phyloP scores from a whole-genome alignment of 2,113 vertebrate genomes.

The Dipodomys stephensi region DNA sequence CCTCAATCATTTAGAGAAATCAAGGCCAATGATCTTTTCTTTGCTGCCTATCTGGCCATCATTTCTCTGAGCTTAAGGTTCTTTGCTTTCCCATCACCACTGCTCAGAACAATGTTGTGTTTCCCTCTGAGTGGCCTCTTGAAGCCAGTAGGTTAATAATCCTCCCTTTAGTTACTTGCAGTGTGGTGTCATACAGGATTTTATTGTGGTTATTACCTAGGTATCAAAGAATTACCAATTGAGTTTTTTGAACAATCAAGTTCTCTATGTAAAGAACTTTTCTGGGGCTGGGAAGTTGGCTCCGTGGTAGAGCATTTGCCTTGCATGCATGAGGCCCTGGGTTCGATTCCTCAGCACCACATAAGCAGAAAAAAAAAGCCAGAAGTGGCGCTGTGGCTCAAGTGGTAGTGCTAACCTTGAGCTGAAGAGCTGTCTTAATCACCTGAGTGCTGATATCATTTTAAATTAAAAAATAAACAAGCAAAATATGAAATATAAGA shows the following conservation, averaged over 20 bases:
- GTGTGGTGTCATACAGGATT: neutral
- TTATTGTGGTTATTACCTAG: neutral
- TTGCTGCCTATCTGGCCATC: neutral
- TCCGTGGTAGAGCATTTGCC: too few species aligned
- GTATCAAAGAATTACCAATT: neutral
- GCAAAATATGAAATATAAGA: neutral
- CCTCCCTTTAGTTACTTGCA: neutral
- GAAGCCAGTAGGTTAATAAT: neutral
- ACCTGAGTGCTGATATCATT: neutral
- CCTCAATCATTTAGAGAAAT: neutral
- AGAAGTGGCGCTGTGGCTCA: too few species aligned
- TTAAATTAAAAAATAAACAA: neutral
- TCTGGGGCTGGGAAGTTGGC: too few species aligned
- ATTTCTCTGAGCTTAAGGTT: neutral
- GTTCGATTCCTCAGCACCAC: too few species aligned
- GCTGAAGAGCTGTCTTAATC: neutral
- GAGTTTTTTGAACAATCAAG: neutral
- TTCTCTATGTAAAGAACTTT: too few species aligned
- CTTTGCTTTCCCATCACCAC: rapidly evolving
- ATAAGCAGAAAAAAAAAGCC: too few species aligned
- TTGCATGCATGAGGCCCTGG: too few species aligned
- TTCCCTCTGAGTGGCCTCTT: neutral
- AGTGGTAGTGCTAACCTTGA: too few species aligned
- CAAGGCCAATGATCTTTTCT: neutral
- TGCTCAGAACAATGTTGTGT: neutral